Conservation (phyloP, 2,797 vertebrate species). For the Betta splendens region DNA sequence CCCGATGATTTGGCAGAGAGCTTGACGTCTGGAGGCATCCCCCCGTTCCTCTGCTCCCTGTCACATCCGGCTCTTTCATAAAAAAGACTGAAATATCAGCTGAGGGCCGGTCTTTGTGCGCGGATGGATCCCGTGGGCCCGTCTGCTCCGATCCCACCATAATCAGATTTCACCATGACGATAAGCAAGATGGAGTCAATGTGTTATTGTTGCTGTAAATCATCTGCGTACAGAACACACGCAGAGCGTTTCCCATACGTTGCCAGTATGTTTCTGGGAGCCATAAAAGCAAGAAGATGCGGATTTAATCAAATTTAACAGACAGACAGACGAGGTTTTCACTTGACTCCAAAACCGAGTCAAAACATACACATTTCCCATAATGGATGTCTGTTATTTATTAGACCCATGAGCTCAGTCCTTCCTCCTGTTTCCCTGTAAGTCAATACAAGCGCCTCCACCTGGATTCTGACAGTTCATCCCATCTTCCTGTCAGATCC, state of each 20-base stretch:
- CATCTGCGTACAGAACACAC: constrained; percentile 27
- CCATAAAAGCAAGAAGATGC: constrained; percentile 23
- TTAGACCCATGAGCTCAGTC: no score
- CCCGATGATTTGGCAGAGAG: constrained; percentile 51
- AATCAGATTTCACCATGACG: constrained; percentile 58
- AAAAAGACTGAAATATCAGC: constrained; percentile 35
- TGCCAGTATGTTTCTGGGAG: constrained; percentile 25
- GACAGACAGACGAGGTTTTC: no score
- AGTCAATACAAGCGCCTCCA: no score
- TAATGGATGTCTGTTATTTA: no score
- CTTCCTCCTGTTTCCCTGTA: no score
- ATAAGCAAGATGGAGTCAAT: constrained; percentile 42
- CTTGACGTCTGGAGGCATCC: constrained; percentile 29
- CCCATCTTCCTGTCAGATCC: neutral
- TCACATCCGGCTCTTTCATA: constrained; percentile 43
- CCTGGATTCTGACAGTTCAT: no score
- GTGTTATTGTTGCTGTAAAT: constrained; percentile 38
- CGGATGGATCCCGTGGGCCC: constrained; percentile 35
- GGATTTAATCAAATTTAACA: constrained; percentile 50
- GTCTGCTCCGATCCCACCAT: constrained; percentile 36
- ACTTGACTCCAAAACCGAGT: no score
- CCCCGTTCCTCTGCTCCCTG: constrained; percentile 15
- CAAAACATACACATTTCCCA: no score
- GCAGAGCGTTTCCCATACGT: constrained; percentile 13
- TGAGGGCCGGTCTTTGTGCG: constrained; percentile 62